Evolutionary conservation across 2,113 vertebrate genomes (phyloP), one percentile per base, ranked within the genome.

Genomic region (Rostratula benghalensis): DNA sequence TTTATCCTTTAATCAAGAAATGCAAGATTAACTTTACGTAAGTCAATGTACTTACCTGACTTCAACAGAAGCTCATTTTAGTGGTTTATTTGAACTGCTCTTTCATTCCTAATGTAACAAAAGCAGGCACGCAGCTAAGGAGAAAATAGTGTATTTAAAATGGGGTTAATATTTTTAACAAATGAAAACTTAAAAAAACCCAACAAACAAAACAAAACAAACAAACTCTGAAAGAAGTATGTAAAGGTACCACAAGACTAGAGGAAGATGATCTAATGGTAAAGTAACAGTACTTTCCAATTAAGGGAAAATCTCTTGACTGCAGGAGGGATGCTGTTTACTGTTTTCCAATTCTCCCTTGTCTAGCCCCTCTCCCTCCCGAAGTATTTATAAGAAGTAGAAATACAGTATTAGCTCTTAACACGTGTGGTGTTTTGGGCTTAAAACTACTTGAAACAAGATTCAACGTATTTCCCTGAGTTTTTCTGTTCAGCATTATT

Each of bases 11-110:
- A 88, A 98, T 99, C 91, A 95, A 96, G 74, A 99, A 99, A 96
- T 99, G 99, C 95, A 98, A 98, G 39, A 79, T 99, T 54, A 98
- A 99, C 94, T 99, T 99, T 95, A 99, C 98, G 99, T 99, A 98
- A 98, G 99, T 98, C 50, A 27, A 86, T 51, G 3, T 30, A 28
- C 65, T 57, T 79, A 15, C 23, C 30, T 51, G 25, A 43, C 31
- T 90, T 87, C n/a, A 60, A 22, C 7, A 78, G 19, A 67, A 30
- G 13, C 19, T 74, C 4, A 10, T 51, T 64, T 43, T 70, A 45
- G 39, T 31, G 10, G 14, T 77, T 79, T 92, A 83, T 92, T 91
- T 75, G 54, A 65, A 24, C 63, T 54, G 10, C 8, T 79, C 33
- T 78, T 68, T 30, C 23, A 57, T n/a, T 12, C 21, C 3, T 57